phyloP scores from a whole-genome alignment of 2,113 vertebrate genomes.

The Alouatta palliata region DNA sequence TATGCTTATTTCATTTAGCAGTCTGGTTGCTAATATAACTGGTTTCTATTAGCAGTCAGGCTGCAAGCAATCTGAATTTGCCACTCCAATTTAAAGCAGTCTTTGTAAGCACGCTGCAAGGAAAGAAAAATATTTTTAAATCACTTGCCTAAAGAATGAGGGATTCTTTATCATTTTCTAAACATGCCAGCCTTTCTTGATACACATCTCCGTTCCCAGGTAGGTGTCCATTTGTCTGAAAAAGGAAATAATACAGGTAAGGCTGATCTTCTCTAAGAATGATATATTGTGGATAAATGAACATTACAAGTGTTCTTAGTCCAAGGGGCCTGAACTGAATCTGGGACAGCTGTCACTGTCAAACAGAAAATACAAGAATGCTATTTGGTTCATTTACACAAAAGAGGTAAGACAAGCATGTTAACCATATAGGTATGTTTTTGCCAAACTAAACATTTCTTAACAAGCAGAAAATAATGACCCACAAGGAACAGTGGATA shows the following conservation, averaged over 20 bases:
- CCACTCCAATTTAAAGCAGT: neutral
- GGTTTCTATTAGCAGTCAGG: too few species aligned
- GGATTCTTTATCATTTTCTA: slow-evolving; percentile 98
- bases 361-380: neutral
- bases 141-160: slow-evolving; percentile 95
- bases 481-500: neutral
- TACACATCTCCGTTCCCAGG: slow-evolving; percentile 92
- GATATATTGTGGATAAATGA: neutral
- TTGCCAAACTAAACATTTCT: neutral
- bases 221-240: slow-evolving; percentile 95
- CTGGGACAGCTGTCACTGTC: neutral
- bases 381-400: neutral
- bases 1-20: neutral
- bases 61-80: neutral
- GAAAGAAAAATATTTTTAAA: neutral
- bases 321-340: neutral
- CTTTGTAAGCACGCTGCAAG: neutral
- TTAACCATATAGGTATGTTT: neutral
- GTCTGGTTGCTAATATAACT: neutral
- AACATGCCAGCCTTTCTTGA: slow-evolving; percentile 93
- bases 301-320: neutral
- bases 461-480: neutral
- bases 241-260: slow-evolving; percentile 29
- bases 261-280: neutral
- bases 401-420: neutral